Evolutionary conservation across 2,113 vertebrate genomes (phyloP).

Genomic region (Oreocharis arfaki): DNA sequence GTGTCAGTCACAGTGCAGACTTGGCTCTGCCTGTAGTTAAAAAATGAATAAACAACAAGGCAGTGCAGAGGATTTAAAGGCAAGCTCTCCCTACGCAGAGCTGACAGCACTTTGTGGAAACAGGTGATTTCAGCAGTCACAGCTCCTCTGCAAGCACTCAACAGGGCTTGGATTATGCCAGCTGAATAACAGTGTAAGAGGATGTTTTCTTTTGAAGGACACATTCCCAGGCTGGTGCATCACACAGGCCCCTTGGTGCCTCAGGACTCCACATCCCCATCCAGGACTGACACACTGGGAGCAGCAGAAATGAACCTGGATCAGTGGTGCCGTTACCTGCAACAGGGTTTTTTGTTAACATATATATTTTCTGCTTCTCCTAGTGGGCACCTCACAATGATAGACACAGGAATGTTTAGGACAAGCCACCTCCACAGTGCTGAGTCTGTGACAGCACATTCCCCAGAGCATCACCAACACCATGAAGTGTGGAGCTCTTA

Average conservation of each 20-base stretch:
- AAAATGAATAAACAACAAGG: neutral
- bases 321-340: neutral
- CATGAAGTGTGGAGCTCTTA: neutral
- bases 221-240: neutral
- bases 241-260: neutral
- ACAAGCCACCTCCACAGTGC: neutral
- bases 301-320: neutral
- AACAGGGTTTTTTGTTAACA: neutral
- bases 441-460: neutral
- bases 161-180: neutral
- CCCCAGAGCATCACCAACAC: neutral
- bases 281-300: neutral
- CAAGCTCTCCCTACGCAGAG: neutral
- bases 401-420: neutral
- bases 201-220: neutral
- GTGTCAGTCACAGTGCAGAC: neutral
- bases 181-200: neutral
- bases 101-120: neutral
- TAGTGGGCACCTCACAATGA: neutral
- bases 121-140: neutral
- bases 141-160: neutral
- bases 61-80: neutral
- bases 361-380: neutral
- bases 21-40: neutral
- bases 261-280: neutral